These are phyloP conservation scores for Sitta carolinensis DNA, from an alignment of 2,797 vertebrate genomes.

Conservation along the genomic window DNA sequence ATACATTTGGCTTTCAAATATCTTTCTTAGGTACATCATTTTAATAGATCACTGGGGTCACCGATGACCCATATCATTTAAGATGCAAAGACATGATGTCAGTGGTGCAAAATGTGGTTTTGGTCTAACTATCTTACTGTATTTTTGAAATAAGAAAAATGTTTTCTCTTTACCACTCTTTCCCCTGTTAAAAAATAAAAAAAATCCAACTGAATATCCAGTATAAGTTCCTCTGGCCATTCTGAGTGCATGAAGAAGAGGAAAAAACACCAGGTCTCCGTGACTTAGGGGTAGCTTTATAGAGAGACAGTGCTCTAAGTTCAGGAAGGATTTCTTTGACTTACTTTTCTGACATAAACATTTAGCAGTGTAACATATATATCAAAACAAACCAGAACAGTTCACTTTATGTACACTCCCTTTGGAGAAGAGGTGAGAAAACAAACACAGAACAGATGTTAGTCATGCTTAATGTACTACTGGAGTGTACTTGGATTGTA, in stretches of 20 bases:
- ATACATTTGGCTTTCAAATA: constrained; percentile 45
- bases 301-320: not conserved
- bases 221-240: not conserved
- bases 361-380: constrained; percentile 49
- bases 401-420: constrained; percentile 50
- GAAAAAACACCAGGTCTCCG: not conserved
- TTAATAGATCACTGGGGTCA: constrained; percentile 15
- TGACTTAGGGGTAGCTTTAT: not conserved
- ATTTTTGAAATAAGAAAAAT: not conserved
- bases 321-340: constrained; percentile 34
- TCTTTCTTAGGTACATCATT: constrained; percentile 46
- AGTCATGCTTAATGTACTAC: constrained; percentile 55
- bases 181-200: not conserved
- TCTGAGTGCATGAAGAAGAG: not conserved
- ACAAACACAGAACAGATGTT: constrained; percentile 68
- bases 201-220: not conserved
- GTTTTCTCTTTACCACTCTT: not conserved
- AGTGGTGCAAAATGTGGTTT: constrained; percentile 33
- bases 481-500: constrained; percentile 17
- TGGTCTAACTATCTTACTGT: not conserved
- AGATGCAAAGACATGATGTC: constrained; percentile 50
- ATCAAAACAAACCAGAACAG: constrained; percentile 63
- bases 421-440: constrained; percentile 63
- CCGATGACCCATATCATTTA: not conserved
- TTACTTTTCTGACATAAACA: constrained; percentile 47